Evolutionary conservation across 1,140 invertebrate genomes (phyloP).

Genomic region (Lepeophtheirus salmonis): DNA sequence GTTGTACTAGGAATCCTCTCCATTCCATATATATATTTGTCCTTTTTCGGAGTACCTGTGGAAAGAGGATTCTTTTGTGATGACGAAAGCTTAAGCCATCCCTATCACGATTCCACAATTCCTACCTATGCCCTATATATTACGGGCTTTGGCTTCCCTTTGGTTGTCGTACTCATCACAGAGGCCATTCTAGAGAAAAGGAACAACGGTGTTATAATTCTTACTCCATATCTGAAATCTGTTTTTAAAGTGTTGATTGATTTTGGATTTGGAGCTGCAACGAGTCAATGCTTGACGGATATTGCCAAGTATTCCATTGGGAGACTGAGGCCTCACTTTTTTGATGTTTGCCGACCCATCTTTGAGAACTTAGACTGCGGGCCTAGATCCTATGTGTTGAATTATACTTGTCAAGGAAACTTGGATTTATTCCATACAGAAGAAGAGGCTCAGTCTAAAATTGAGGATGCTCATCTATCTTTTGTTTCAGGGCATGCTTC

Average conservation of each 20-base stretch:
- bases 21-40: not conserved
- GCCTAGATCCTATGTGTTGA: not conserved
- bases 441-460: not conserved
- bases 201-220: not conserved
- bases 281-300: not conserved
- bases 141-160: not conserved
- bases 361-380: constrained; percentile 20
- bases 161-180: not conserved
- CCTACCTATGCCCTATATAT: not conserved
- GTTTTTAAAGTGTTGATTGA: not conserved
- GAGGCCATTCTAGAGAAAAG: not conserved
- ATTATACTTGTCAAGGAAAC: constrained; percentile 16
- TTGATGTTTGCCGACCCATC: constrained; percentile 35
- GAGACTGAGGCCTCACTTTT: constrained; percentile 37
- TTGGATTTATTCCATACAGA: constrained; percentile 4
- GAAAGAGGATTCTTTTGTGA: constrained; percentile 41
- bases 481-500: constrained; percentile 9
- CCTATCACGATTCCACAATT: constrained; percentile 29
- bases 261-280: constrained; percentile 1
- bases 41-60: constrained; percentile 26
- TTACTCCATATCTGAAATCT: not conserved
- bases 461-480: not conserved
- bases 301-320: constrained; percentile 34
- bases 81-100: constrained; percentile 38
- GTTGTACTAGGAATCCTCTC: not conserved